These are phyloP conservation scores for Percina caprodes DNA, from an alignment of 2,113 vertebrate genomes.

Conservation along the genomic window DNA sequence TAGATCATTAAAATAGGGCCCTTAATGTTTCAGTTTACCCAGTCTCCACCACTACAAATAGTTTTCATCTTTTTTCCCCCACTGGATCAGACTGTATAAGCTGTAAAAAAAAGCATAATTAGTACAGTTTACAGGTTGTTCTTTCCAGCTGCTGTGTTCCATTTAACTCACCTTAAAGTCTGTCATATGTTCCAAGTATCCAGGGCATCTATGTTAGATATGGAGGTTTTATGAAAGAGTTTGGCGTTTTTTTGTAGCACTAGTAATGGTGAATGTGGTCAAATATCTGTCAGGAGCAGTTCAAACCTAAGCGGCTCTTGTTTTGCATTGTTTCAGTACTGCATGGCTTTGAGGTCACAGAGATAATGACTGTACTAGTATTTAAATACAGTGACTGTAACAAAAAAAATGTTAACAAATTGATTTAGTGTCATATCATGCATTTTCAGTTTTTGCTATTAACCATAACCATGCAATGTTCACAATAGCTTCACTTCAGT, in stretches of 20 bases:
- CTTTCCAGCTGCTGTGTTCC: background rate
- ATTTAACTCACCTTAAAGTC: background rate
- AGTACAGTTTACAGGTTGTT: background rate
- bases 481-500: background rate
- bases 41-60: conserved; percentile 3
- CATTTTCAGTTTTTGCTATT: background rate
- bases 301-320: background rate
- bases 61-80: background rate
- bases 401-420: background rate
- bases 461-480: background rate
- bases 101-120: background rate
- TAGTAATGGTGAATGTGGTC: background rate
- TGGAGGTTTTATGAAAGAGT: background rate
- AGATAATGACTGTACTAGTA: background rate
- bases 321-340: background rate
- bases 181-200: background rate
- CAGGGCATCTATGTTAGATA: background rate
- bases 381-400: background rate
- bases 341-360: background rate
- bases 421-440: background rate
- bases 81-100: background rate
- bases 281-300: background rate
- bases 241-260: background rate
- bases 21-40: background rate
- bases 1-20: no score